Conservation (phyloP, 2,888 invertebrate species). For the Tanypteryx hageni region DNA sequence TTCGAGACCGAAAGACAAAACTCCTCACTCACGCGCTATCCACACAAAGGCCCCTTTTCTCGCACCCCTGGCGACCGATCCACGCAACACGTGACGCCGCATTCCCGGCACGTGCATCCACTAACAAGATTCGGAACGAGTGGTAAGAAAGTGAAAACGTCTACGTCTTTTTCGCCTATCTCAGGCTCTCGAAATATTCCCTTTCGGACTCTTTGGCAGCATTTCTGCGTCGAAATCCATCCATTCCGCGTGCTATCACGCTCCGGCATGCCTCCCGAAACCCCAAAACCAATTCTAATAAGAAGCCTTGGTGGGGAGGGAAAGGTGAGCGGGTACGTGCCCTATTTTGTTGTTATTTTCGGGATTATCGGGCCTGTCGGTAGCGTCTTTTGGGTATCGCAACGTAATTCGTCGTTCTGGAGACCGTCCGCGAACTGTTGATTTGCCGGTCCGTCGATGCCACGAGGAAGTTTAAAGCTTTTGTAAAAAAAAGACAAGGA, state of each 20-base stretch:
- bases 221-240: neutral
- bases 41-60: neutral
- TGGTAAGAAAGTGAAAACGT: conserved; percentile 9
- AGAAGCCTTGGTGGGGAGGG: neutral
- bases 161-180: neutral
- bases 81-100: neutral
- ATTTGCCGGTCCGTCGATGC: no score
- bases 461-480: no score
- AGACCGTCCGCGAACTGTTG: no score
- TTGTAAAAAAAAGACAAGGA: no score
- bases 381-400: no score
- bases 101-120: conserved; percentile 31
- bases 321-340: neutral
- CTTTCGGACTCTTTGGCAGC: conserved; percentile 2
- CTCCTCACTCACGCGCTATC: neutral
- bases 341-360: neutral
- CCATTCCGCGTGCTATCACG: neutral
- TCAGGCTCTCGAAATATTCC: neutral
- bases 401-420: no score
- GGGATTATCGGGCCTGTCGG: neutral
- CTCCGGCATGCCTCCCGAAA: neutral
- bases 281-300: conserved; percentile 24
- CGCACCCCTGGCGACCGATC: neutral
- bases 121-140: conserved; percentile 29
- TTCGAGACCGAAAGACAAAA: neutral